Conservation (phyloP, 2,797 vertebrate species). For the Acanthurus tractus region DNA sequence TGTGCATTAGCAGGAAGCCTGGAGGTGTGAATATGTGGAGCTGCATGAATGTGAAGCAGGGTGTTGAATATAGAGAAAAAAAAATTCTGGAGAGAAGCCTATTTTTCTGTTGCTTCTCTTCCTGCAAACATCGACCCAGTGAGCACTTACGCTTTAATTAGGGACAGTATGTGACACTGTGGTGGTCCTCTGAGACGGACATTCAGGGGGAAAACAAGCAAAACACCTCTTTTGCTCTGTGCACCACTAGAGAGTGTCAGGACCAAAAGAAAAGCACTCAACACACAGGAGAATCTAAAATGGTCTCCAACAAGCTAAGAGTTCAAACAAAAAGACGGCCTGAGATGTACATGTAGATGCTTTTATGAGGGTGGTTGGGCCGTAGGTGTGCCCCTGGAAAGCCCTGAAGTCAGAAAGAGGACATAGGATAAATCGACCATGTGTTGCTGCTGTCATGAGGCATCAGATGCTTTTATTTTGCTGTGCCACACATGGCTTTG, state of each 20-base stretch:
- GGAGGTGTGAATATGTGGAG: constrained; percentile 35
- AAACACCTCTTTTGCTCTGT: not conserved
- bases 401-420: constrained; percentile 30
- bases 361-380: constrained; percentile 35
- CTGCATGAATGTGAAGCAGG: constrained; percentile 35
- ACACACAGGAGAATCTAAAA: constrained; percentile 25
- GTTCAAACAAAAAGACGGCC: constrained; percentile 13
- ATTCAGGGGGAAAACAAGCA: constrained; percentile 15
- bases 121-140: constrained; percentile 40
- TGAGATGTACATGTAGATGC: constrained; percentile 5
- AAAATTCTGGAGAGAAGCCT: not conserved
- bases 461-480: constrained; percentile 23
- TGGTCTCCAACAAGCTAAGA: constrained; percentile 22
- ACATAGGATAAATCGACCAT: constrained; percentile 36
- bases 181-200: constrained; percentile 41
- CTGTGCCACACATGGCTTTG: not conserved
- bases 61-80: constrained; percentile 3
- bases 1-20: constrained; percentile 1
- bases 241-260: constrained; percentile 14
- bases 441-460: constrained; percentile 33
- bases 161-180: constrained; percentile 33
- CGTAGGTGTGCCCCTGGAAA: constrained; percentile 31
- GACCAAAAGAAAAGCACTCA: constrained; percentile 24
- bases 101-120: constrained; percentile 12
- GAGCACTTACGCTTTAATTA: constrained; percentile 57